These are phyloP conservation scores for Macquaria australasica DNA, from an alignment of 2,113 vertebrate species.

Conservation along the genomic window DNA sequence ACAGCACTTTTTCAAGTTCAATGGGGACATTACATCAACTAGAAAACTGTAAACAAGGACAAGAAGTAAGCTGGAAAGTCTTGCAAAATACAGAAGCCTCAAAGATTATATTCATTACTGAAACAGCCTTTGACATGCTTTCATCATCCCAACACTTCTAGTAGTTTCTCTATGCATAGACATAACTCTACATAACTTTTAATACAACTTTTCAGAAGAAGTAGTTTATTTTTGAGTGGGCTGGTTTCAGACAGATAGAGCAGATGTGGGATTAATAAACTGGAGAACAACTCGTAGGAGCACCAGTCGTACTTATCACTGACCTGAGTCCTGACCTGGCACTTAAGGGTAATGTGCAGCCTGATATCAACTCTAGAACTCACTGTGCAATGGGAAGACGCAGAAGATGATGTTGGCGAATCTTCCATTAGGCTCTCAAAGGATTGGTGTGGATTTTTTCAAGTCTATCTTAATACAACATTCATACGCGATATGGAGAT, in stretches of 20 bases:
- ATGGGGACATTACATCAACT: neutral
- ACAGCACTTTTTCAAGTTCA: neutral
- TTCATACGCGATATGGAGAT: neutral
- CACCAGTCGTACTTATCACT: neutral
- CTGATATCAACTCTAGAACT: slow-evolving; percentile 1
- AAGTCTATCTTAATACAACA: neutral
- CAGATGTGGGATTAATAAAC: slow-evolving; percentile 41
- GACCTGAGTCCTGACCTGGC: slow-evolving; percentile 46
- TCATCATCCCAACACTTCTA: neutral
- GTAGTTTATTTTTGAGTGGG: neutral
- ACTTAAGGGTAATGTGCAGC: slow-evolving; percentile 32
- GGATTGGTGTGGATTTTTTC: too few relatives aligned
- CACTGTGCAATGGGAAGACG: neutral
- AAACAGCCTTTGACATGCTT: neutral
- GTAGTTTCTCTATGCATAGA: neutral
- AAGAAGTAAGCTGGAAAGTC: neutral
- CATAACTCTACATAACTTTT: neutral
- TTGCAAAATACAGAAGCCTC: neutral
- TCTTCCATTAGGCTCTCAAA: neutral
- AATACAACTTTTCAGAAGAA: neutral
- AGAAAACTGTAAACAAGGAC: slow-evolving; percentile 22
- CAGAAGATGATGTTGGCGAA: neutral
- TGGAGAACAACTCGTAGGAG: neutral
- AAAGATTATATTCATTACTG: neutral
- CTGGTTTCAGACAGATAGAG: neutral